These are phyloP conservation scores for Lymantria monacha DNA, from an alignment of 2,888 invertebrate genomes.

Conservation along the genomic window DNA sequence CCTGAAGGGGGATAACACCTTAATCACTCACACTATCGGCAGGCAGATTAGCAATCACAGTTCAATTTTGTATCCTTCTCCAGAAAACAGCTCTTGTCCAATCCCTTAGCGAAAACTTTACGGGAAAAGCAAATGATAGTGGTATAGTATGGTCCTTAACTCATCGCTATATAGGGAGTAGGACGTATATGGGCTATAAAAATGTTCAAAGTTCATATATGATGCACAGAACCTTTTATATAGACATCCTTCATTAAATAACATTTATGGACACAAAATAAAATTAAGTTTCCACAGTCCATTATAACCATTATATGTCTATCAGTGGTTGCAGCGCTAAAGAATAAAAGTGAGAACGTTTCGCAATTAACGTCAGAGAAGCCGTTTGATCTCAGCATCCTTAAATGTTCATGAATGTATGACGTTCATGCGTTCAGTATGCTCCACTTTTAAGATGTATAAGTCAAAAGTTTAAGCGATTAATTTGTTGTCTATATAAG, in stretches of 20 bases:
- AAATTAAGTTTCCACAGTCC: slow-evolving; percentile 7
- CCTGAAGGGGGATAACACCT: too few relatives aligned
- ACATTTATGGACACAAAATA: slow-evolving; percentile 21
- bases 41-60: too few relatives aligned
- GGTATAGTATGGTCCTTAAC: too few relatives aligned
- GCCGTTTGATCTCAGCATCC: slow-evolving; percentile 64
- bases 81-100: too few relatives aligned
- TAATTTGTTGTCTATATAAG: background rate
- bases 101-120: too few relatives aligned
- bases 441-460: slow-evolving; percentile 22
- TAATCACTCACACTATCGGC: too few relatives aligned
- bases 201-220: slow-evolving; percentile 18
- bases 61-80: too few relatives aligned
- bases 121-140: too few relatives aligned
- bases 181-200: slow-evolving; percentile 4
- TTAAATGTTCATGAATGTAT: slow-evolving; percentile 57
- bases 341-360: slow-evolving; percentile 38
- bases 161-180: too few relatives aligned
- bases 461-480: slow-evolving; percentile 24
- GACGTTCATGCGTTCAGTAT: slow-evolving; percentile 52
- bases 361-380: slow-evolving; percentile 51
- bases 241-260: slow-evolving; percentile 25
- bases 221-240: slow-evolving; percentile 15
- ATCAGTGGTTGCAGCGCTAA: slow-evolving; percentile 28
- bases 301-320: slow-evolving; percentile 31